A percentile compares a stretch with the other conserved stretches of the same genome.
Conservation (phyloP, 2,113 vertebrate genomes). For the Rhegmatorhina hoffmannsi region DNA sequence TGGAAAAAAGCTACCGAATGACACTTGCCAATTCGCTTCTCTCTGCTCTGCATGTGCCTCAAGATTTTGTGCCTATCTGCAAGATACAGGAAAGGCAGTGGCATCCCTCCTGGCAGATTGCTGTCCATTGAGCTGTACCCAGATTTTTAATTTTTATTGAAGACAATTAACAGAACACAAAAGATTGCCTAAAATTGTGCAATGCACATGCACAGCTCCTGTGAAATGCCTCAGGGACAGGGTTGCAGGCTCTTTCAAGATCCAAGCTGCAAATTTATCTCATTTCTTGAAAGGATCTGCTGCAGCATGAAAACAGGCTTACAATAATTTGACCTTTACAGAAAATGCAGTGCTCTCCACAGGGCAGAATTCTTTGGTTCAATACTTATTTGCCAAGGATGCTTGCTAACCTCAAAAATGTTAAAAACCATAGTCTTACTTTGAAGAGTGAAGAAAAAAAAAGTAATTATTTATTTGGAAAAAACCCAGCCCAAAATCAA, state of each 20-base stretch:
- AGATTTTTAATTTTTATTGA: constrained; percentile 25
- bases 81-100: neutral
- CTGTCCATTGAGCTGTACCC: neutral
- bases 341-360: neutral
- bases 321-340: constrained; percentile 30
- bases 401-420: neutral
- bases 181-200: constrained; percentile 31
- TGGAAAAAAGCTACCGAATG: neutral
- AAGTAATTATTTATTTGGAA: neutral
- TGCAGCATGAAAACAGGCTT: neutral
- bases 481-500: accelerated
- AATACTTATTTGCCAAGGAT: neutral
- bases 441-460: neutral
- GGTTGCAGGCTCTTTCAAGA: neutral
- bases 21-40: neutral
- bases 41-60: neutral
- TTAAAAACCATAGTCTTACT: neutral
- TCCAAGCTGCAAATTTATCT: neutral
- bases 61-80: neutral
- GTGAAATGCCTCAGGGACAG: neutral
- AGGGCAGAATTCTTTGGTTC: neutral
- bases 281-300: constrained; percentile 20
- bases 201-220: neutral
- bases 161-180: constrained; percentile 46
- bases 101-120: neutral